These are phyloP conservation scores for Teleogryllus oceanicus DNA, from an alignment of 2,888 invertebrate species.

Conservation along the genomic window DNA sequence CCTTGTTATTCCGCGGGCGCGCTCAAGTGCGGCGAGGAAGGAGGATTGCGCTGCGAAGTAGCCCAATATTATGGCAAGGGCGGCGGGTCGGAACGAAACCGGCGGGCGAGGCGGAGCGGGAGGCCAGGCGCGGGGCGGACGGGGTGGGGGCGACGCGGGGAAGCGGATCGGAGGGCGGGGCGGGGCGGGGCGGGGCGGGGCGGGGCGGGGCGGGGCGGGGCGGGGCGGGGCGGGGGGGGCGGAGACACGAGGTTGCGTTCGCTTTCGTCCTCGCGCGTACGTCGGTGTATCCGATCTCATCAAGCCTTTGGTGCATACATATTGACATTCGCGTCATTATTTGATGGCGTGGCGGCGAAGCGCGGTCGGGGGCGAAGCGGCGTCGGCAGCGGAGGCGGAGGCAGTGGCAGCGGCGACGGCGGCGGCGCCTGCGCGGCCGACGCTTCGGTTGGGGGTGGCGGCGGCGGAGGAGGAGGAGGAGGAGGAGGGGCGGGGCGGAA, in stretches of 20 bases:
- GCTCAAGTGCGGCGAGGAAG: background rate
- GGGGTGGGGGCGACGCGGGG: background rate
- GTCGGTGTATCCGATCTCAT: slow-evolving; percentile 9
- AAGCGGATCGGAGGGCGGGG: background rate
- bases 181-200: background rate
- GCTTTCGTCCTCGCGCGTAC: background rate
- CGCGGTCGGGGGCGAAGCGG: background rate
- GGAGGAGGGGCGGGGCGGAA: background rate
- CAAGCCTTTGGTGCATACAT: background rate
- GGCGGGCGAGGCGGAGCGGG: background rate
- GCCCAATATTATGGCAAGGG: slow-evolving; percentile 18
- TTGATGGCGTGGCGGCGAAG: background rate
- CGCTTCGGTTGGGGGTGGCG: background rate
- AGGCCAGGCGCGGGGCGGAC: background rate
- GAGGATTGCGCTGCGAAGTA: background rate
- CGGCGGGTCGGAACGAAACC: background rate
- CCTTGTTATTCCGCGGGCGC: background rate
- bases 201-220: background rate
- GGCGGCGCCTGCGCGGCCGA: slow-evolving; percentile 4
- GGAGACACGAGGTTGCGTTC: background rate
- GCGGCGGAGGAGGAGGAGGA: background rate
- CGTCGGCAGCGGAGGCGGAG: background rate
- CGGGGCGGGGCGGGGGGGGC: background rate
- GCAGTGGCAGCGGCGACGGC: background rate
- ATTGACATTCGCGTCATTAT: slow-evolving; percentile 18